Evolutionary conservation across 2,113 vertebrate species (phyloP).

Genomic region (Pangasianodon hypophthalmus): DNA sequence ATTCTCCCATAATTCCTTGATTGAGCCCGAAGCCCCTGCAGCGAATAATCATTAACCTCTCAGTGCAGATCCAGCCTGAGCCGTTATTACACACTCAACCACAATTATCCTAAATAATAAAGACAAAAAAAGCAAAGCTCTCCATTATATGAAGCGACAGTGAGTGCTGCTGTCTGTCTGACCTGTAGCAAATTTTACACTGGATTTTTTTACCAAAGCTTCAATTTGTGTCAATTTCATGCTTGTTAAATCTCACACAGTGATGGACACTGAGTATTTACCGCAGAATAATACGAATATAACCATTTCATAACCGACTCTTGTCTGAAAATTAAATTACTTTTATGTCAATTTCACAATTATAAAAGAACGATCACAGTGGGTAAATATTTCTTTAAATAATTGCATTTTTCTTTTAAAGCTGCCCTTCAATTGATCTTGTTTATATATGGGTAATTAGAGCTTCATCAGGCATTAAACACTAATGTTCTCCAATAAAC

Average conservation of each 20-base stretch:
- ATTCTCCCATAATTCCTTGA: slow-evolving; percentile 58
- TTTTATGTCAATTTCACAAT: neutral
- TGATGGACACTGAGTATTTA: neutral
- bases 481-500: neutral
- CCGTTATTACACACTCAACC: slow-evolving; percentile 56
- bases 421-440: neutral
- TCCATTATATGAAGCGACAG: neutral
- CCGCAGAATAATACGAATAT: neutral
- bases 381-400: neutral
- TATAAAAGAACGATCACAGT: neutral
- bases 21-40: slow-evolving; percentile 59
- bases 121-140: slow-evolving; percentile 37
- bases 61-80: slow-evolving; percentile 59
- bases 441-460: neutral
- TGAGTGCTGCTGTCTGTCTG: neutral
- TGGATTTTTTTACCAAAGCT: slow-evolving; percentile 26
- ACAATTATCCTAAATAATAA: slow-evolving; percentile 62
- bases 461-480: neutral
- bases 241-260: neutral
- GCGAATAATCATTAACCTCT: slow-evolving; percentile 67
- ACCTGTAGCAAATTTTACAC: slow-evolving; percentile 1
- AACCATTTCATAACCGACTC: neutral
- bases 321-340: neutral
- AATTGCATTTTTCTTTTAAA: neutral
- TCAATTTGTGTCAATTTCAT: slow-evolving; percentile 45